Conservation (phyloP, 2,113 vertebrate genomes). For the Clupea harengus region DNA sequence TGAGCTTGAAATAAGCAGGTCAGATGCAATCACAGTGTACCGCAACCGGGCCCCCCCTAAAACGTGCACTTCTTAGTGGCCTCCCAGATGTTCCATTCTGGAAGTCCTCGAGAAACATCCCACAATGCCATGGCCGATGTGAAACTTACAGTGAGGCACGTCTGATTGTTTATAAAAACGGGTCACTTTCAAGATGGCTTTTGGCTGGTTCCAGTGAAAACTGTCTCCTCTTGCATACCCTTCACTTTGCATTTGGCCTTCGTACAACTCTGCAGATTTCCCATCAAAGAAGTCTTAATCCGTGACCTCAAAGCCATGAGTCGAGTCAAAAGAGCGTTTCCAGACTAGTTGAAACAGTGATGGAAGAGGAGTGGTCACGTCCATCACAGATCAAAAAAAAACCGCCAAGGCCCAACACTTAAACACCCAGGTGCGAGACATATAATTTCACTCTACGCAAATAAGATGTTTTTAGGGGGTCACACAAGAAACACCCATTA, state of each 20-base stretch:
- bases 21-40: not conserved
- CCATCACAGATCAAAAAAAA: not conserved
- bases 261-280: not conserved
- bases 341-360: not conserved
- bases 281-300: not conserved
- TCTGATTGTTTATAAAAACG: slow-evolving; percentile 2
- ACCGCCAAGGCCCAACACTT: not conserved
- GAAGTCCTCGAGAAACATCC: not conserved
- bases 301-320: not conserved
- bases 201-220: not conserved
- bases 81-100: not conserved
- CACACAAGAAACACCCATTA: not conserved
- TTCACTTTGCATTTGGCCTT: not conserved
- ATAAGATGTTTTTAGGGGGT: not conserved
- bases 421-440: not conserved
- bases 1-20: not conserved
- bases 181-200: not conserved
- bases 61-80: not conserved
- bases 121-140: not conserved
- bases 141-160: not conserved
- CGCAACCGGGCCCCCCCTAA: not conserved
- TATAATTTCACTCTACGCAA: not conserved
- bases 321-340: not conserved
- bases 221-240: not conserved
- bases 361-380: not conserved